Evolutionary conservation across 2,113 vertebrate species (phyloP).

Genomic region (Cebus imitator): DNA sequence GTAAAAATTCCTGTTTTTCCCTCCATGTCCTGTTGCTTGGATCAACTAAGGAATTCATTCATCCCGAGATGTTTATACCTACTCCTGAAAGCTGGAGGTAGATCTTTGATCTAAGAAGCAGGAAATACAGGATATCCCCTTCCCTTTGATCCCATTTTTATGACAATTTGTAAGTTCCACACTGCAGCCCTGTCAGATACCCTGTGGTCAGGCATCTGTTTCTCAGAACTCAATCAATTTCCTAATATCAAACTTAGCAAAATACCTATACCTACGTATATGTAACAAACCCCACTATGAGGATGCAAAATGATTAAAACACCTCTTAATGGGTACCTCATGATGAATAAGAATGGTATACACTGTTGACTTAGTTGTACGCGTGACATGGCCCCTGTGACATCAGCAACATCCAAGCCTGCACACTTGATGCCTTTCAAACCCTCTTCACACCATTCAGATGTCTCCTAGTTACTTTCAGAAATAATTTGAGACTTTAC

Average conservation of each 20-base stretch:
- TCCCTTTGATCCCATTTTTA: not conserved
- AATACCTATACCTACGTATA: not conserved
- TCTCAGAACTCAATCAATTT: not conserved
- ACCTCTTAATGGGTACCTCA: not conserved
- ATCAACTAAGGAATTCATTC: not conserved
- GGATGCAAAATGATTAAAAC: not conserved
- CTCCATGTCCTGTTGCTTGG: not conserved
- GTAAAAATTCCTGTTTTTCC: not conserved
- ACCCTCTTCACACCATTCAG: too few relatives aligned
- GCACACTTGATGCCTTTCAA: not conserved
- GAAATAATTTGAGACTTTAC: not conserved
- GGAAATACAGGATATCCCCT: not conserved
- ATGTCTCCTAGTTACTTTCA: not conserved
- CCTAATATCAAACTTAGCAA: not conserved
- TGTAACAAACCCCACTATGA: not conserved
- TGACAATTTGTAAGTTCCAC: not conserved
- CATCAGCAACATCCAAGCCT: not conserved
- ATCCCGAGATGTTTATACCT: not conserved
- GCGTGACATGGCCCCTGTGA: not conserved
- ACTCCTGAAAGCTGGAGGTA: not conserved
- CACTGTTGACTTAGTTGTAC: not conserved
- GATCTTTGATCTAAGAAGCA: not conserved
- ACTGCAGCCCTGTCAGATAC: not conserved
- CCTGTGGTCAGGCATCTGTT: not conserved
- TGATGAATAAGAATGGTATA: not conserved